Percentiles rank a stretch among this genome's conserved stretches.
phyloP scores from a whole-genome alignment of 2,797 vertebrate genomes.

The Epinephelus coioides region DNA sequence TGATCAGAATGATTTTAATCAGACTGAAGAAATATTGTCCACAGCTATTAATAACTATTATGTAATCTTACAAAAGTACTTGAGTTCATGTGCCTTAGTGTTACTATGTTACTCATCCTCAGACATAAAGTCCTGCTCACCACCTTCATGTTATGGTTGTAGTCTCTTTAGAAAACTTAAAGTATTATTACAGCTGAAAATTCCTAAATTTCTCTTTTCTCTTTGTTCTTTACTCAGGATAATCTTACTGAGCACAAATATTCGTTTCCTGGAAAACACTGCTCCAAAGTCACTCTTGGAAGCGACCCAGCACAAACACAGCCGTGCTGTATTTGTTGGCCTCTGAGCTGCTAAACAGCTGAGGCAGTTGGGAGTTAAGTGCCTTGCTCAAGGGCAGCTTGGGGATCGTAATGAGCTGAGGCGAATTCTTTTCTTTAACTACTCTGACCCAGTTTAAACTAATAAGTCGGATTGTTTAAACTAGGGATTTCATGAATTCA shows the following conservation, averaged over 20 bases:
- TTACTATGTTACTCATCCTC: not conserved
- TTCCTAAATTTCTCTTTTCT: not conserved
- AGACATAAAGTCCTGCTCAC: not conserved
- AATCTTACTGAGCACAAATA: not conserved
- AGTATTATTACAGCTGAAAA: not conserved
- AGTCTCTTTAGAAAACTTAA: not conserved
- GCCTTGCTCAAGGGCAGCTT: conserved; percentile 29
- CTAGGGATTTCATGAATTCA: conserved; percentile 12
- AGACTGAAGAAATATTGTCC: too few relatives aligned
- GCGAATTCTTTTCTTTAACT: not conserved
- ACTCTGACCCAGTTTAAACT: not conserved
- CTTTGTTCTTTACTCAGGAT: not conserved
- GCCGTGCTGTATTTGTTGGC: not conserved
- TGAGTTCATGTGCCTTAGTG: not conserved
- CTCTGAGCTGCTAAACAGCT: not conserved
- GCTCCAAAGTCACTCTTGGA: not conserved
- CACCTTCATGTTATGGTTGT: too few relatives aligned
- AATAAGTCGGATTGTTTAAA: conserved; percentile 22
- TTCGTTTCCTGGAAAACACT: not conserved
- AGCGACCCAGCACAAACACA: not conserved
- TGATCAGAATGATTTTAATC: too few relatives aligned
- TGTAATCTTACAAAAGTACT: not conserved
- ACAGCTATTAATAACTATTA: too few relatives aligned
- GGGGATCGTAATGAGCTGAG: not conserved
- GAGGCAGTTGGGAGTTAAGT: not conserved